Evolutionary conservation across 2,113 vertebrate genomes (phyloP).

Genomic region (Trinectes maculatus): DNA sequence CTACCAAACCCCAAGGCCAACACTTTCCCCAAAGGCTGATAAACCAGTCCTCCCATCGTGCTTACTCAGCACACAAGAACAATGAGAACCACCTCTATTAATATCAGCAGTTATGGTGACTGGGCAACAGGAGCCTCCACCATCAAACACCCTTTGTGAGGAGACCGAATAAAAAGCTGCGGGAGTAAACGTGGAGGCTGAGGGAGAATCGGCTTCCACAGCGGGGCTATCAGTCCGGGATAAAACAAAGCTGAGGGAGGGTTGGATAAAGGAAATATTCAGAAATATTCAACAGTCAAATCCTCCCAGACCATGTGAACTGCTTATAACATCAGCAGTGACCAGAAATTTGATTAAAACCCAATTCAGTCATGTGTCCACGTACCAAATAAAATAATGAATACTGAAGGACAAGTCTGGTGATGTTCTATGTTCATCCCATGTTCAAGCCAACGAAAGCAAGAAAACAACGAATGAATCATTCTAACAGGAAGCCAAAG

Average conservation of each 20-base stretch:
- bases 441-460: neutral
- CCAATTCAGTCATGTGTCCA: slow-evolving; percentile 3
- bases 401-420: neutral
- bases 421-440: neutral
- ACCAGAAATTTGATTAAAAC: slow-evolving; percentile 29
- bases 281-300: slow-evolving; percentile 32
- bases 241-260: slow-evolving; percentile 26
- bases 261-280: slow-evolving; percentile 33
- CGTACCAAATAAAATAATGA: slow-evolving; percentile 1
- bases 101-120: slow-evolving; percentile 34
- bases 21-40: neutral
- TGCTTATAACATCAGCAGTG: slow-evolving; percentile 22
- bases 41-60: neutral
- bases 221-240: slow-evolving; percentile 14
- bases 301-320: slow-evolving; percentile 45
- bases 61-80: slow-evolving; percentile 19
- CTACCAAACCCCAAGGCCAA: neutral
- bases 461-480: neutral
- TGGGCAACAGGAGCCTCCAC: slow-evolving; percentile 43
- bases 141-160: slow-evolving; percentile 35
- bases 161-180: slow-evolving; percentile 33
- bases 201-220: slow-evolving; percentile 47
- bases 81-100: slow-evolving; percentile 24
- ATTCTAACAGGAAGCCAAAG: neutral
- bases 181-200: slow-evolving; percentile 33